These are phyloP conservation scores for Cygnus olor DNA, from an alignment of 2,797 vertebrate species.

Conservation along the genomic window DNA sequence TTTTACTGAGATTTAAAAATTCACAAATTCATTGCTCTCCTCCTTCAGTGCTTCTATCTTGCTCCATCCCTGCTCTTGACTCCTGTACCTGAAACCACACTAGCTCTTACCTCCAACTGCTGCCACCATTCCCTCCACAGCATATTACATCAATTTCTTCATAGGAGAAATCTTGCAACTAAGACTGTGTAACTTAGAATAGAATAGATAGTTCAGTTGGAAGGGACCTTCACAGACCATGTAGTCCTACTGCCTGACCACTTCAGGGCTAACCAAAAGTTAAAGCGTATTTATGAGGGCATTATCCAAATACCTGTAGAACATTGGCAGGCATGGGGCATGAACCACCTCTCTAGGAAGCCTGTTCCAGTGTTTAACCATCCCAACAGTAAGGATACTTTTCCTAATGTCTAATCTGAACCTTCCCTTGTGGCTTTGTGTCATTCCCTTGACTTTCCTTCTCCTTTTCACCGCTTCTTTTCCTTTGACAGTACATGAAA, in stretches of 20 bases:
- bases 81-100: background rate
- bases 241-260: too few species aligned
- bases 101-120: background rate
- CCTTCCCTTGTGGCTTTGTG: too few species aligned
- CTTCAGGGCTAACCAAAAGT: too few species aligned
- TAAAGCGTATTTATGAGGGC: too few species aligned
- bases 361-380: too few species aligned
- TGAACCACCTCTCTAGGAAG: too few species aligned
- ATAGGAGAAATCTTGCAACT: background rate
- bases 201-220: too few species aligned
- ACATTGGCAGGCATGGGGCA: too few species aligned
- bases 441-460: background rate
- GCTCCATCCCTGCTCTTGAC: background rate
- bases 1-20: background rate
- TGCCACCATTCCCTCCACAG: background rate
- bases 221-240: too few species aligned
- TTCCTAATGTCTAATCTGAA: too few species aligned
- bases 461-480: background rate
- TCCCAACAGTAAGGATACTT: too few species aligned
- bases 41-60: background rate
- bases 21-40: background rate
- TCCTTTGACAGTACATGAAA: background rate
- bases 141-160: background rate
- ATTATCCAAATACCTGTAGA: too few species aligned
- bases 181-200: background rate